Conservation (phyloP, 1,140 invertebrate genomes). For the Antheraea pernyi region DNA sequence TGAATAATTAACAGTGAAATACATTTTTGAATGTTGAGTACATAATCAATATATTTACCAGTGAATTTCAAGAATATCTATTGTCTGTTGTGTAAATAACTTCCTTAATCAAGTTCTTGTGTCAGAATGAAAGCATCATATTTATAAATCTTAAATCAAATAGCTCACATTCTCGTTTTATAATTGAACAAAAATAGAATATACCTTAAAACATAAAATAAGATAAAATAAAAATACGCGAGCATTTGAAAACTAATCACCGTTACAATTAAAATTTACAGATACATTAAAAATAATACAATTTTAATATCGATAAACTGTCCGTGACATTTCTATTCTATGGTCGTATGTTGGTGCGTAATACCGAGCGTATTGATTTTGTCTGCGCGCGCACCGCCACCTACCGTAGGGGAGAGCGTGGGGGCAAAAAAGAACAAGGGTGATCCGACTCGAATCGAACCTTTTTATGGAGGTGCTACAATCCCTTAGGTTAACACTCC, state of each 20-base stretch:
- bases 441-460: constrained; percentile 67
- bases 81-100: too few species aligned
- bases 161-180: too few species aligned
- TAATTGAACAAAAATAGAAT: too few species aligned
- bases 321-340: constrained; percentile 54
- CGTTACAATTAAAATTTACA: background rate
- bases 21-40: too few species aligned
- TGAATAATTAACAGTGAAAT: too few species aligned
- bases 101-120: too few species aligned
- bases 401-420: constrained; percentile 28
- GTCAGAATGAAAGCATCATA: too few species aligned
- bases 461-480: constrained; percentile 64
- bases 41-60: too few species aligned
- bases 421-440: constrained; percentile 54
- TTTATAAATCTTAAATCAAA: too few species aligned
- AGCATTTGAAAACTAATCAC: background rate
- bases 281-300: background rate
- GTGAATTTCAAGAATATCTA: too few species aligned
- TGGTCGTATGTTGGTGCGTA: constrained; percentile 62
- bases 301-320: constrained; percentile 51
- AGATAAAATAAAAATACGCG: too few species aligned
- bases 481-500: constrained; percentile 62
- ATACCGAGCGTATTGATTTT: constrained; percentile 71
- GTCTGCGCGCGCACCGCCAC: constrained; percentile 66
- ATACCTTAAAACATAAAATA: too few species aligned